These are phyloP conservation scores for Felis catus DNA, from an alignment of 2,113 vertebrate species.

Conservation along the genomic window DNA sequence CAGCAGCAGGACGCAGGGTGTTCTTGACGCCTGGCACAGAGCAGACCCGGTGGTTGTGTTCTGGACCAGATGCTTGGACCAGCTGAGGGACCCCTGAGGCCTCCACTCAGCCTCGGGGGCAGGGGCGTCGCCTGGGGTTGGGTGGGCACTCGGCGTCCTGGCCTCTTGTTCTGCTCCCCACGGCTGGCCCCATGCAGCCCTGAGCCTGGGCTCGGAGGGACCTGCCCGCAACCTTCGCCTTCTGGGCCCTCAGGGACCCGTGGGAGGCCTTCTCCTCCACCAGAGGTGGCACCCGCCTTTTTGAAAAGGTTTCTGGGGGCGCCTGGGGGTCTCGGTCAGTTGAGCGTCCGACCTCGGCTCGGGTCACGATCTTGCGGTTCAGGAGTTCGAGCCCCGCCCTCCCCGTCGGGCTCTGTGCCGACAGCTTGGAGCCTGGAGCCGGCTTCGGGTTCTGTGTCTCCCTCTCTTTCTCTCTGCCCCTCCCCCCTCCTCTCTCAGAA, in stretches of 20 bases:
- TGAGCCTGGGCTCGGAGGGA: neutral
- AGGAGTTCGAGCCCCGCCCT: too few relatives aligned
- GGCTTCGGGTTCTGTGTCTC: too few relatives aligned
- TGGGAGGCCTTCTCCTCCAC: neutral
- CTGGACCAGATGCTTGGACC: neutral
- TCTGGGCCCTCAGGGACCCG: rapidly evolving
- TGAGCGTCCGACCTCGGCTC: too few relatives aligned
- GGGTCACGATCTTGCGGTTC: too few relatives aligned
- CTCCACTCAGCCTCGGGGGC: rapidly evolving
- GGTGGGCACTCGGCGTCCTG: rapidly evolving
- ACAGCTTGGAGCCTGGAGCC: too few relatives aligned
- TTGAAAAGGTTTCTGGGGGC: neutral
- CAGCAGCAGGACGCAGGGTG: rapidly evolving
- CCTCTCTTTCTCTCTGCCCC: too few relatives aligned
- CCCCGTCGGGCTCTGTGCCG: too few relatives aligned
- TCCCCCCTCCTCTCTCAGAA: too few relatives aligned
- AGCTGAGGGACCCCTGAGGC: neutral
- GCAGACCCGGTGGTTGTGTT: neutral
- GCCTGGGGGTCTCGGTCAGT: too few relatives aligned
- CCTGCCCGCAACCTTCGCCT: neutral
- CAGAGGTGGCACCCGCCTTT: neutral
- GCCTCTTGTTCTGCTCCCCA: neutral
- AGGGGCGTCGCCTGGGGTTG: neutral
- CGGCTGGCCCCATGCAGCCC: neutral
- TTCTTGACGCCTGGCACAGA: rapidly evolving